Conservation (phyloP, 2,888 invertebrate genomes). For the Pyralis farinalis region DNA sequence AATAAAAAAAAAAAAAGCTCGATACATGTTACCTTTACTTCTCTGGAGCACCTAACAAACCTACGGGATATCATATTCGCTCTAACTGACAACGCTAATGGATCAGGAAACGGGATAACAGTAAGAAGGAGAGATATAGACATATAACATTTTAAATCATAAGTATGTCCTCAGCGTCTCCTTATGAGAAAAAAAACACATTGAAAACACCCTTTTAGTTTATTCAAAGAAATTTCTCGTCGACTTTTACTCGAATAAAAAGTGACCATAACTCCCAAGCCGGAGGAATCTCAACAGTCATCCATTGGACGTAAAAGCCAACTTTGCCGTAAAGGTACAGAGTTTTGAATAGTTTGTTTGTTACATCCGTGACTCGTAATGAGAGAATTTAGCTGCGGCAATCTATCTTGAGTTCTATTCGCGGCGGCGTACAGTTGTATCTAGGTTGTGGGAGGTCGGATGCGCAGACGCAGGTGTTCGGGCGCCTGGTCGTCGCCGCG, state of each 20-base stretch:
- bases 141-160: too few relatives aligned
- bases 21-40: too few relatives aligned
- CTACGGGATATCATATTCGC: too few relatives aligned
- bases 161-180: too few relatives aligned
- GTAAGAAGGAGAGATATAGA: too few relatives aligned
- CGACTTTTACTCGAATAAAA: conserved; percentile 43
- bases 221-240: conserved; percentile 26
- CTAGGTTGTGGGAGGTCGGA: conserved; percentile 38
- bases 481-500: conserved; percentile 74
- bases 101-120: too few relatives aligned
- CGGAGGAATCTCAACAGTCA: conserved; percentile 56
- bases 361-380: conserved; percentile 78
- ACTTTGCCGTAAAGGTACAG: conserved; percentile 69
- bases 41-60: too few relatives aligned
- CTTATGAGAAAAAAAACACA: background rate
- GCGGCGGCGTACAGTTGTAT: conserved; percentile 14
- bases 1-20: too few relatives aligned
- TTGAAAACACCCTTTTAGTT: conserved; percentile 24
- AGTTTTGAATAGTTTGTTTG: conserved; percentile 77
- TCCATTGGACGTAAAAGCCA: conserved; percentile 60
- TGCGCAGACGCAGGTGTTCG: conserved; percentile 75
- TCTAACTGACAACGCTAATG: too few relatives aligned
- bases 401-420: conserved; percentile 20
- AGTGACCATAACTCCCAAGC: conserved; percentile 45
- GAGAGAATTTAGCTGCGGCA: conserved; percentile 39